These are phyloP conservation scores for Drosophila watanabei DNA, from an alignment of 1,140 invertebrate genomes.

Conservation along the genomic window DNA sequence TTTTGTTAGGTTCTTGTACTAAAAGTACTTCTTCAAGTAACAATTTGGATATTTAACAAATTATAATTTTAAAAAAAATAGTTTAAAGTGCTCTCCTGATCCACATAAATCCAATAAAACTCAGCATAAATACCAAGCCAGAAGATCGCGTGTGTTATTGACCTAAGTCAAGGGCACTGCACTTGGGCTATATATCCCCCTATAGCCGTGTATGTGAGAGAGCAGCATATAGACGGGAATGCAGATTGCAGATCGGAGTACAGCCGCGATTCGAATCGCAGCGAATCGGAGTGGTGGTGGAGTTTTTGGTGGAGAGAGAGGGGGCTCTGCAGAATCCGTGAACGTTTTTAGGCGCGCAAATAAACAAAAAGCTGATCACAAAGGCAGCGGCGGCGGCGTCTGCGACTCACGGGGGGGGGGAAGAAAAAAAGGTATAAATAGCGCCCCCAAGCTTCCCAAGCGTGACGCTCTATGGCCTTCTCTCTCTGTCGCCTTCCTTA, in stretches of 20 bases:
- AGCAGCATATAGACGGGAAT: constrained; percentile 39
- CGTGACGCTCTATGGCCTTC: constrained; percentile 34
- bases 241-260: constrained; percentile 40
- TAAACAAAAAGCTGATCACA: constrained; percentile 54
- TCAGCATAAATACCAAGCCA: neutral
- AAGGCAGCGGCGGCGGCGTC: constrained; percentile 1
- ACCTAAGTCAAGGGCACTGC: constrained; percentile 69
- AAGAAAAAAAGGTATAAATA: constrained; percentile 64
- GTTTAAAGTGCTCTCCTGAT: neutral
- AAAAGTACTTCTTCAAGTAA: too few relatives aligned
- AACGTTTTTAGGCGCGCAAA: constrained; percentile 64
- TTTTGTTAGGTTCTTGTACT: too few relatives aligned
- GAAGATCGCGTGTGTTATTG: constrained; percentile 49
- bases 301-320: neutral
- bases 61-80: neutral
- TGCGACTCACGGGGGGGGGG: neutral
- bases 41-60: neutral
- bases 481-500: neutral
- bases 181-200: constrained; percentile 40
- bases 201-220: neutral
- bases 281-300: constrained; percentile 5
- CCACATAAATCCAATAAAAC: neutral
- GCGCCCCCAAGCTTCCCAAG: constrained; percentile 47
- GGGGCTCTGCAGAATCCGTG: constrained; percentile 18
- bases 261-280: constrained; percentile 45